Base-by-base conservation (phyloP, 2,113 vertebrate genomes). In the Macquaria australasica region DNA sequence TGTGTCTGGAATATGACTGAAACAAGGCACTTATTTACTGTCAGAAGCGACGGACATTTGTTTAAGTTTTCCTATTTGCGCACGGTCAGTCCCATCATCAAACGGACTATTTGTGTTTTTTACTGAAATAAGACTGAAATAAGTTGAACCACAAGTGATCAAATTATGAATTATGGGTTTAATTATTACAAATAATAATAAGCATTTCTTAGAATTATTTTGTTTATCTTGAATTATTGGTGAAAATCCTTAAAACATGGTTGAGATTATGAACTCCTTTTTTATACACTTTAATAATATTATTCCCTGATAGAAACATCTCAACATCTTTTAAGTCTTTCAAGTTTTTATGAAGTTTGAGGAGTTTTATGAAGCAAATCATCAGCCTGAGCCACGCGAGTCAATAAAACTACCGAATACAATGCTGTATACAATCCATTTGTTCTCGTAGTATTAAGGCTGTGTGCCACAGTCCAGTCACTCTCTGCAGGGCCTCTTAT, bases 11-110 rank as follows among this genome's bases (percentile, higher is more conserved):
- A 71, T 31, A 11, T 37, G 79, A 82, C 56, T 76, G 25, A 72
- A 77, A 82, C 70, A 23, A 79, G 72, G 21, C 73, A 8, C 60
- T 20, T 67, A 73, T 86, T 90, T 79, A 67, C 78, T 75, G 79
- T 83, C 74, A 58, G 4, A 73, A 66, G 55, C 25, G 28, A 28
- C 34, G 55, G 15, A 62, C 9, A 41, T 43, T 41, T 21, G 12
- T 78, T 39, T 25, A 4, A 11, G 56, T 51, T 73, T 59, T 18
- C 2, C 16, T 50, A 0, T 69, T 8, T 58, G 6, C 1, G 18
- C 41, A 18, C 28, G 2, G 4, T 45, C 6, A 66, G 28, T 18
- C 3, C n/a, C 45, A 41, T 23, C 20, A 34, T 23, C 6, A 43
- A 79, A 79, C 23, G 7, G 1, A 5, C 10, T 15, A 3, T 48